Percentiles rank a stretch among this genome's conserved stretches.
These are phyloP conservation scores for Brenthis daphne DNA, from an alignment of 2,888 invertebrate genomes.

Conservation along the genomic window DNA sequence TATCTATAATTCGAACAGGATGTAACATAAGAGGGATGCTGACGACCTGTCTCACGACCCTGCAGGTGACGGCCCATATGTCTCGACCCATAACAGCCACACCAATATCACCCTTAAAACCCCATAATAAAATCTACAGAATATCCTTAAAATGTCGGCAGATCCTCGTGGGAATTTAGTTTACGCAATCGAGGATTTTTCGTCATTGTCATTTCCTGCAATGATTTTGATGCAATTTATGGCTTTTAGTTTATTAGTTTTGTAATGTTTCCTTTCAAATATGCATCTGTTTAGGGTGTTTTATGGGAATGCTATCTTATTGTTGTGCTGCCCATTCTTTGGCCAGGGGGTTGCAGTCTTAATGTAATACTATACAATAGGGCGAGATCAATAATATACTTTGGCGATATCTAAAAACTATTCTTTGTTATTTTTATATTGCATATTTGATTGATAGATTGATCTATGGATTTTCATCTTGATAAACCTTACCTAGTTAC, in stretches of 20 bases:
- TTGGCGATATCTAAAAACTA: conserved; percentile 4
- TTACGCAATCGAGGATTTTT: conserved; percentile 72
- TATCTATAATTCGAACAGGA: conserved; percentile 64
- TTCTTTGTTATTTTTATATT: not conserved
- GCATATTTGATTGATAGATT: not conserved
- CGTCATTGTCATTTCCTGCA: conserved; percentile 57
- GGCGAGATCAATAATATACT: not conserved
- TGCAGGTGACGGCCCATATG: conserved; percentile 68
- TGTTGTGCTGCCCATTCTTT: conserved; percentile 16
- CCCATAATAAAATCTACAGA: conserved; percentile 29
- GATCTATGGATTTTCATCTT: no score
- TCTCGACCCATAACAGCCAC: conserved; percentile 30
- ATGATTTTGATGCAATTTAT: conserved; percentile 51
- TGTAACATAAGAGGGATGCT: conserved; percentile 74
- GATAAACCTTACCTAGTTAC: no score
- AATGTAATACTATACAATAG: conserved; percentile 9
- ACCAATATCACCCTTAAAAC: conserved; percentile 31
- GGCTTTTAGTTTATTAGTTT: conserved; percentile 43
- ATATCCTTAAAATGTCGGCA: conserved; percentile 27
- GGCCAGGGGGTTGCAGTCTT: conserved; percentile 19
- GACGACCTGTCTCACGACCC: conserved; percentile 76
- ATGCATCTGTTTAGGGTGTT: conserved; percentile 45
- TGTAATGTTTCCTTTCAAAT: conserved; percentile 26
- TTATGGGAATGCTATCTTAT: conserved; percentile 20
- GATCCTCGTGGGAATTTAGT: conserved; percentile 71